Conservation (phyloP, 2,888 invertebrate genomes). For the Lithophane leautieri region DNA sequence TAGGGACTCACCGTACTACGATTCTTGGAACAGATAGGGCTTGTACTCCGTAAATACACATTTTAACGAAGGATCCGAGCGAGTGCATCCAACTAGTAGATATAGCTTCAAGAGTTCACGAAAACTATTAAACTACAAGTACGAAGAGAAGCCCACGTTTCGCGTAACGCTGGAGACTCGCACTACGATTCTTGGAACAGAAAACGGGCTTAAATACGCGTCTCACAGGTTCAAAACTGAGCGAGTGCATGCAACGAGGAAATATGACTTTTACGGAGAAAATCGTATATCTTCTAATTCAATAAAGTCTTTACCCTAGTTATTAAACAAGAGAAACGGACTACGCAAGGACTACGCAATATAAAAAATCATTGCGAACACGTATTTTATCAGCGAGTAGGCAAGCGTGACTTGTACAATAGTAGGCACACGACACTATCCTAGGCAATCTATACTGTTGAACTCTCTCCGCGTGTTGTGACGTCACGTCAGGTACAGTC, state of each 20-base stretch:
- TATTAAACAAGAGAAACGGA: not conserved
- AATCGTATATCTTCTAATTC: too few species aligned
- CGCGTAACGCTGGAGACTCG: not conserved
- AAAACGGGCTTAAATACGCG: not conserved
- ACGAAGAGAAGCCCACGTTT: not conserved
- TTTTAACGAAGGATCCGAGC: not conserved
- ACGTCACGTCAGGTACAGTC: constrained; percentile 10
- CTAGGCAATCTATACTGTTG: constrained; percentile 19
- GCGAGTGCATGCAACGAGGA: not conserved
- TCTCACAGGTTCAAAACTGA: not conserved
- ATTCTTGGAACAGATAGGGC: not conserved
- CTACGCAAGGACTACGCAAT: not conserved
- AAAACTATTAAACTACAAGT: not conserved
- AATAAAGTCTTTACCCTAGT: too few species aligned
- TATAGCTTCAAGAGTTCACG: not conserved
- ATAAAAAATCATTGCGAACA: constrained; percentile 36
- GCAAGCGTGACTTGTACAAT: constrained; percentile 36
- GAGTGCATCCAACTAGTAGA: not conserved
- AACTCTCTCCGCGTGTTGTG: not conserved
- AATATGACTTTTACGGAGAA: not conserved
- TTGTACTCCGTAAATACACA: not conserved
- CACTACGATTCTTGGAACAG: not conserved
- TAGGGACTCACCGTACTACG: not conserved
- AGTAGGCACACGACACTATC: constrained; percentile 34
- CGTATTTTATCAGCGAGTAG: constrained; percentile 43